Percentiles rank a stretch among this genome's conserved stretches.
Evolutionary conservation across 2,888 invertebrate genomes (phyloP).

Genomic region (Rutpela maculata): DNA sequence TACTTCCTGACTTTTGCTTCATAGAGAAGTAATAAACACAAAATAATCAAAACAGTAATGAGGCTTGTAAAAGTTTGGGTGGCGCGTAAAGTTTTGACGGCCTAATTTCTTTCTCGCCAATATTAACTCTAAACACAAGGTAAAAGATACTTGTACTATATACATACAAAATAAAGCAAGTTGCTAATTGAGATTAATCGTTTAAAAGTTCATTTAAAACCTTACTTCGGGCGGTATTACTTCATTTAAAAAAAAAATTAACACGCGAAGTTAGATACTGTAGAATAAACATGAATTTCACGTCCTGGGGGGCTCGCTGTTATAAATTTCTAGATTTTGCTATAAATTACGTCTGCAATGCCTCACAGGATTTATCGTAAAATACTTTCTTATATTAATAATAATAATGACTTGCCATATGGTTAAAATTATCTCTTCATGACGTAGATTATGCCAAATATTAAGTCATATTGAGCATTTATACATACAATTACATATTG

Average conservation of each 20-base stretch:
- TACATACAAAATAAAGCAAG: not conserved
- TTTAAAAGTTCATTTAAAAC: not conserved
- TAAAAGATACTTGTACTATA: not conserved
- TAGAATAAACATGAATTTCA: slow-evolving; percentile 1
- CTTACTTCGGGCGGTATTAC: slow-evolving; percentile 3
- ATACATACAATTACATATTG: slow-evolving; percentile 26
- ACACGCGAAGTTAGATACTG: not conserved
- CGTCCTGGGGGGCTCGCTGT: not conserved
- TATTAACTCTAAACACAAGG: not conserved
- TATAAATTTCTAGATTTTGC: slow-evolving; percentile 1
- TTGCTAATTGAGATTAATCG: not conserved
- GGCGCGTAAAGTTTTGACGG: not conserved
- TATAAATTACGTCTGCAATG: not conserved
- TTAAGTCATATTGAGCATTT: slow-evolving; percentile 10
- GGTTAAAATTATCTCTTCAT: not conserved
- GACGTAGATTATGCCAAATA: not conserved
- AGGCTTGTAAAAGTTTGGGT: not conserved
- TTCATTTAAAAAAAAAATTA: not conserved
- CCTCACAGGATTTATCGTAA: not conserved
- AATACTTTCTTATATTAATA: not conserved
- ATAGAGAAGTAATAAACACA: not conserved
- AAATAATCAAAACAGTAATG: not conserved
- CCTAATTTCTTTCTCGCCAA: not conserved
- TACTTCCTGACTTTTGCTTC: not conserved
- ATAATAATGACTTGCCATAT: not conserved